A percentile compares a stretch with the other conserved stretches of the same genome.
Evolutionary conservation across 2,888 invertebrate species (phyloP).

Genomic region (Molanna angustata): DNA sequence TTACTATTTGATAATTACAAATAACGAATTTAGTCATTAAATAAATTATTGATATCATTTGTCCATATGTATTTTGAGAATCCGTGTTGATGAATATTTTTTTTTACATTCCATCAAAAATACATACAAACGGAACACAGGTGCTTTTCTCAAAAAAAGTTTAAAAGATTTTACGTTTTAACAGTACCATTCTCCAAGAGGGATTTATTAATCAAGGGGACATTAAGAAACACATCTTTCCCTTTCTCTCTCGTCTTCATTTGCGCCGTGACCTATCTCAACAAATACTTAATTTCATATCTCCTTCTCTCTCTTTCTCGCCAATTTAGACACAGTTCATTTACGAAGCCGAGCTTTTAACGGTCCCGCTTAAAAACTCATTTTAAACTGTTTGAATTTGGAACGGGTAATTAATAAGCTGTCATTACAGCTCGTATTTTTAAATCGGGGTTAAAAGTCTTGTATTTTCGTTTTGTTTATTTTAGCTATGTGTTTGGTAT

Average conservation of each 20-base stretch:
- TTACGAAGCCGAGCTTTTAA: slow-evolving; percentile 19
- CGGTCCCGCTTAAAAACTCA: slow-evolving; percentile 14
- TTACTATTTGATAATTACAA: no score
- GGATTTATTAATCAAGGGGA: slow-evolving; percentile 31
- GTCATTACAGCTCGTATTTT: no score
- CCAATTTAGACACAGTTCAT: slow-evolving; percentile 23
- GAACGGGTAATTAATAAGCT: slow-evolving; percentile 11
- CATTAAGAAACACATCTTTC: slow-evolving; percentile 32
- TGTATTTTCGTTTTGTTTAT: no score
- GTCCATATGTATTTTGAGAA: no score
- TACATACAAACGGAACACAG: no score
- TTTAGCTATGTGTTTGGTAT: no score
- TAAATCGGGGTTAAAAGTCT: no score
- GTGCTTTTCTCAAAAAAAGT: no score
- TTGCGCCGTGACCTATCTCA: slow-evolving; percentile 30
- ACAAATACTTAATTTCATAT: slow-evolving; percentile 31
- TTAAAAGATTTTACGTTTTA: background rate
- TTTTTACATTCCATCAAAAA: no score
- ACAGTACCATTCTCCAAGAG: slow-evolving; percentile 7
- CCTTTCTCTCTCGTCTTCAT: slow-evolving; percentile 29
- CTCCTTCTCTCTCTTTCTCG: slow-evolving; percentile 23
- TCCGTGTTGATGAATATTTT: no score
- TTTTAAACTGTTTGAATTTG: slow-evolving; percentile 17
- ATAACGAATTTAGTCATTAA: no score
- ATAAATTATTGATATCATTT: no score